A percentile compares a stretch with the other conserved stretches of the same genome.
These are phyloP conservation scores for Eutrigla gurnardus DNA, from an alignment of 2,797 vertebrate genomes.

Conservation along the genomic window DNA sequence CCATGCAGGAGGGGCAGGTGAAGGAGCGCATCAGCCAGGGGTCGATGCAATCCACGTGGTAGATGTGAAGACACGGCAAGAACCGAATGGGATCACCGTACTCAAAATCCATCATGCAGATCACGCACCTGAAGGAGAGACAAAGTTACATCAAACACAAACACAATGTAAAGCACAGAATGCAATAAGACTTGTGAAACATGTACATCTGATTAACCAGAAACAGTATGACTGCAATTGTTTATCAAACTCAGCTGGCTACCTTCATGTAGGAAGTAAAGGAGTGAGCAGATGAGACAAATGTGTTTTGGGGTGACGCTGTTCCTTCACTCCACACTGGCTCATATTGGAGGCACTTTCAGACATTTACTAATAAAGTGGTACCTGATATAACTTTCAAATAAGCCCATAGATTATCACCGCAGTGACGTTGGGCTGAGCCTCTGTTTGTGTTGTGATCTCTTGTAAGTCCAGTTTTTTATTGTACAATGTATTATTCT, in stretches of 20 bases:
- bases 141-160: background rate
- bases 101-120: constrained; percentile 93
- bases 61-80: constrained; percentile 91
- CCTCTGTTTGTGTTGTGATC: background rate
- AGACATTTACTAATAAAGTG: background rate
- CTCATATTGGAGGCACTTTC: background rate
- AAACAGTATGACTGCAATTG: too few species aligned
- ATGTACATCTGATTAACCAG: background rate
- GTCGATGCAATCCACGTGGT: constrained; percentile 91
- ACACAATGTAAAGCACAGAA: background rate
- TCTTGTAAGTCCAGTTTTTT: background rate
- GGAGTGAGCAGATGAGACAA: background rate
- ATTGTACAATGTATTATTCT: background rate
- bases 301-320: background rate
- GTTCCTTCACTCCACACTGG: background rate
- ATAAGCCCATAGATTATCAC: background rate
- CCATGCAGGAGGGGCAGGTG: constrained; percentile 93
- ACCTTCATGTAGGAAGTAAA: background rate
- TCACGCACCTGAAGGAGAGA: constrained; percentile 85
- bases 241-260: background rate
- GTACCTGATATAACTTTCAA: background rate
- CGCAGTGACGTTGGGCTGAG: background rate
- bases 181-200: background rate
- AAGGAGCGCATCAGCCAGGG: constrained; percentile 92
- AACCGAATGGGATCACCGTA: constrained; percentile 88